Conservation (phyloP, 2,888 invertebrate genomes). For the Cheilosia pagana region DNA sequence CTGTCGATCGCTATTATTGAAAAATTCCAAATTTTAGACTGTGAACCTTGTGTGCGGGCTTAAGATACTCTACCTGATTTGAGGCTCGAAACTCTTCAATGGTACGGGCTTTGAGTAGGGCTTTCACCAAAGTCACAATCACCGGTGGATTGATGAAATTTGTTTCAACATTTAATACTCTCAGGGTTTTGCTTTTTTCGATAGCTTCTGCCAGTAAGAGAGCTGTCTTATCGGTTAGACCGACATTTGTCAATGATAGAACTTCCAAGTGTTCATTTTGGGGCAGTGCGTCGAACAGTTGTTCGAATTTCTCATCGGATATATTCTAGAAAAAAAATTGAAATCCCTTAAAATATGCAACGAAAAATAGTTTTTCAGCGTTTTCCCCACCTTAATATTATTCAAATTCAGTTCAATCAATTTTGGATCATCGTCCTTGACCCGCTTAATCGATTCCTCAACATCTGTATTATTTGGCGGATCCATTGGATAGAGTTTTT, state of each 20-base stretch:
- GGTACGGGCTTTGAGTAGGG: constrained; percentile 92
- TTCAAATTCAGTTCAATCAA: constrained; percentile 98
- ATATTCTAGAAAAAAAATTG: constrained; percentile 90
- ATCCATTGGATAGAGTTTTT: constrained; percentile 95
- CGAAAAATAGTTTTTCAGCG: neutral
- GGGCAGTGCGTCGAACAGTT: constrained; percentile 94
- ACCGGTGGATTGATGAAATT: constrained; percentile 97
- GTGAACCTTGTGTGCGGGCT: neutral
- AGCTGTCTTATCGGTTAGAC: constrained; percentile 95
- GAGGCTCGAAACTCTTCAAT: constrained; percentile 98
- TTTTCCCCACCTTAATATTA: constrained; percentile 95
- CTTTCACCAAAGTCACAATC: constrained; percentile 92
- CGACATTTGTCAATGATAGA: constrained; percentile 96
- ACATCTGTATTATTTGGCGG: constrained; percentile 98
- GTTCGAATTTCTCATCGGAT: constrained; percentile 96
- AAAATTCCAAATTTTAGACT: neutral
- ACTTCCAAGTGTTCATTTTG: constrained; percentile 96
- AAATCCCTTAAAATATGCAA: neutral
- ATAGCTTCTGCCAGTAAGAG: constrained; percentile 92
- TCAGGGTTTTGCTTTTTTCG: constrained; percentile 90
- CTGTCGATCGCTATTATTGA: constrained; percentile 91
- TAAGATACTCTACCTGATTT: constrained; percentile 92
- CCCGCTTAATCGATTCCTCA: constrained; percentile 94
- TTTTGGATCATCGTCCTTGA: constrained; percentile 94
- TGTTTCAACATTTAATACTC: constrained; percentile 96